phyloP scores from a whole-genome alignment of 2,888 invertebrate genomes.

The Tyria jacobaeae region DNA sequence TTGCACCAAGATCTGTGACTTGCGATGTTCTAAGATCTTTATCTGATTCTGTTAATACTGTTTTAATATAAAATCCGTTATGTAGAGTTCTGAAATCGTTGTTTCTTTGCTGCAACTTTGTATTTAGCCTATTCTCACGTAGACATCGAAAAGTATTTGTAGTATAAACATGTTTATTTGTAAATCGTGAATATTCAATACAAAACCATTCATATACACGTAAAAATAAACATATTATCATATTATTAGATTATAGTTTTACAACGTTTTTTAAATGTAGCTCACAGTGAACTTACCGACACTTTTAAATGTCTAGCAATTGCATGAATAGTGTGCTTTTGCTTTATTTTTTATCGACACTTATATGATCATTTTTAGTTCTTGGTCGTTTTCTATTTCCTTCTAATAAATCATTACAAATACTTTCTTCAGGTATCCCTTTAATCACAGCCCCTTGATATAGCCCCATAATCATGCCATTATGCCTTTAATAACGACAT shows the following conservation, averaged over 20 bases:
- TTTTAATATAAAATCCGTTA: not conserved
- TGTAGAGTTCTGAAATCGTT: not conserved
- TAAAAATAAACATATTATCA: too few relatives aligned
- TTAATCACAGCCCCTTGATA: not conserved
- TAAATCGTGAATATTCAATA: too few relatives aligned
- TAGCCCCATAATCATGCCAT: not conserved
- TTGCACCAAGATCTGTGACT: not conserved
- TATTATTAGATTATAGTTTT: too few relatives aligned
- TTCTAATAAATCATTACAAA: not conserved
- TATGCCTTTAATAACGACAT: not conserved
- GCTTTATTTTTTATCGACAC: not conserved
- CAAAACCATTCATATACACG: too few relatives aligned
- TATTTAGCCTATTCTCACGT: not conserved
- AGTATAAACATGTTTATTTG: not conserved
- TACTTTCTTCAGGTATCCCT: not conserved
- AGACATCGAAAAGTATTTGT: not conserved
- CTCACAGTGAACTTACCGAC: constrained; percentile 3
- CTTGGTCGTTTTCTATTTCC: not conserved
- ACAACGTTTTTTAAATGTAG: not conserved
- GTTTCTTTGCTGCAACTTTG: not conserved
- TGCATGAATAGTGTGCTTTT: constrained; percentile 8
- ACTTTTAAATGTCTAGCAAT: constrained; percentile 8
- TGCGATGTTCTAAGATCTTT: not conserved
- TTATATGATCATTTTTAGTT: not conserved
- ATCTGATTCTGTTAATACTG: not conserved